Percentiles rank a stretch among this genome's conserved stretches.
These are phyloP conservation scores for Amphipyra berbera DNA, from an alignment of 2,888 invertebrate species.

Conservation along the genomic window DNA sequence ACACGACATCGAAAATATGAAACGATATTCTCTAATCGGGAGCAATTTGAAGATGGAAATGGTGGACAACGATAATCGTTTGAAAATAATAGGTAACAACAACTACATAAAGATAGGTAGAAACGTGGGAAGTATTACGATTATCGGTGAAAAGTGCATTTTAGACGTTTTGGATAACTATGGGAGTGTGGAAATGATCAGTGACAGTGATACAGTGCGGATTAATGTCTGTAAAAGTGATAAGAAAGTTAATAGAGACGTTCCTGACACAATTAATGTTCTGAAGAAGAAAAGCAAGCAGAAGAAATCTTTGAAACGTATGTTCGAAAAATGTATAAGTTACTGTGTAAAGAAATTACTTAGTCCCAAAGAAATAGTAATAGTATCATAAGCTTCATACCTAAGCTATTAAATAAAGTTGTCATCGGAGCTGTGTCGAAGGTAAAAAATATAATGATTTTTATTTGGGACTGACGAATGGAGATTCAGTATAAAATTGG, in stretches of 20 bases:
- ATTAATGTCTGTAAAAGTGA: conserved; percentile 38
- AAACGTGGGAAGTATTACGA: conserved; percentile 66
- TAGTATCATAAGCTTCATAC: background rate
- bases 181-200: conserved; percentile 64
- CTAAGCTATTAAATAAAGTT: background rate
- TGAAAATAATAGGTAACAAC: conserved; percentile 69
- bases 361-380: conserved; percentile 13
- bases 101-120: conserved; percentile 67
- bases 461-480: background rate
- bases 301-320: conserved; percentile 26
- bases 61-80: conserved; percentile 61
- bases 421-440: no score
- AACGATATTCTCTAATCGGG: conserved; percentile 66
- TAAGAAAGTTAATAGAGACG: conserved; percentile 2
- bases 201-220: conserved; percentile 45
- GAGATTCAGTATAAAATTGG: background rate
- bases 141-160: conserved; percentile 66
- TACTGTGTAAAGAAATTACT: conserved; percentile 31
- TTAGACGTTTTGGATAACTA: conserved; percentile 65
- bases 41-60: conserved; percentile 69
- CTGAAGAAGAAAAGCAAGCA: conserved; percentile 13
- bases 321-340: conserved; percentile 29
- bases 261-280: conserved; percentile 7
- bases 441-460: no score
- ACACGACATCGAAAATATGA: conserved; percentile 56